Evolutionary conservation across 2,113 vertebrate genomes (phyloP).

Genomic region (Haplotaxodon microlepis): DNA sequence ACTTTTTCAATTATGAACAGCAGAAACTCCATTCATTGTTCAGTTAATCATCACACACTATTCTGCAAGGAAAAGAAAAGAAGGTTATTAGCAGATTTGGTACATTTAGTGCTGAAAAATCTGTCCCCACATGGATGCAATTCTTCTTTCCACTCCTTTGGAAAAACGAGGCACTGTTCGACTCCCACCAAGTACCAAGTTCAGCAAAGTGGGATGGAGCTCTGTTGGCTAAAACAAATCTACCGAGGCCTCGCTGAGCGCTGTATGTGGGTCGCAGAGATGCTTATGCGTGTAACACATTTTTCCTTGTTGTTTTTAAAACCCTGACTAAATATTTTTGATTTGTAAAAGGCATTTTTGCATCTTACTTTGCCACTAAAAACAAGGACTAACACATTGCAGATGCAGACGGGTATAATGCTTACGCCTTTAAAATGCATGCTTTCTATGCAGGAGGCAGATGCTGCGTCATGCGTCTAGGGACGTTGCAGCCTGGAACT

Average conservation of each 20-base stretch:
- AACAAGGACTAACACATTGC: not conserved
- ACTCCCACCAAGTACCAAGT: constrained; percentile 34
- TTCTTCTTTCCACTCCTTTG: not conserved
- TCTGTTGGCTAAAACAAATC: not conserved
- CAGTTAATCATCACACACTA: not conserved
- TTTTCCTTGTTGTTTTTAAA: not conserved
- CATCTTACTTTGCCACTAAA: not conserved
- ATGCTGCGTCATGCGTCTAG: not conserved
- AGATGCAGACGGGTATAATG: not conserved
- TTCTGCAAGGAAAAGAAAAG: not conserved
- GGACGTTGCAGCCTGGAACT: not conserved
- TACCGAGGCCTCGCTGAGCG: not conserved
- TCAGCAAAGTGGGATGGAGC: constrained; percentile 33
- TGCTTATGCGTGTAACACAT: not conserved
- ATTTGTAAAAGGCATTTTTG: not conserved
- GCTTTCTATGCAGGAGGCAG: not conserved
- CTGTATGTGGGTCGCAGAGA: not conserved
- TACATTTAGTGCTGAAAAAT: not conserved
- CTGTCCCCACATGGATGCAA: not conserved
- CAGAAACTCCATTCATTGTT: not conserved
- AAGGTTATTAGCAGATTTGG: not conserved
- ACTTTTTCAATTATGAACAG: not conserved
- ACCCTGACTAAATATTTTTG: not conserved
- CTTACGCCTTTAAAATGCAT: not conserved
- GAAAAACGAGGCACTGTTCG: not conserved